Conservation (phyloP, 2,888 invertebrate species). For the Alviniconcha strummeri region DNA sequence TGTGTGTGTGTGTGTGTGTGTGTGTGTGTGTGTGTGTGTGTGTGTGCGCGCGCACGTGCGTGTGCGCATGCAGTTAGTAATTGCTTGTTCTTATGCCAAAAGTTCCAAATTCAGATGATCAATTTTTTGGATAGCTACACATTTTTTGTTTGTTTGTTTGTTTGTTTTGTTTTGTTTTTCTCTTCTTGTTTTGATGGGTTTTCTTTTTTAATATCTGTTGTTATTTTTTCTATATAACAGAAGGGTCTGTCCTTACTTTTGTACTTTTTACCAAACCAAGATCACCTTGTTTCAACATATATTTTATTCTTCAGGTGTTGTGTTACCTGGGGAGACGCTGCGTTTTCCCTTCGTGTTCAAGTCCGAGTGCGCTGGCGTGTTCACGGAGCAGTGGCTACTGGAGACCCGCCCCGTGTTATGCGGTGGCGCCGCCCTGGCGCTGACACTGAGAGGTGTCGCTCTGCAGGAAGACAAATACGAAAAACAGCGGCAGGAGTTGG, state of each 20-base stretch:
- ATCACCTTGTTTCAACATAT: background rate
- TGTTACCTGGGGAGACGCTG: slow-evolving; percentile 71
- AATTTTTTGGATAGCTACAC: too few species aligned
- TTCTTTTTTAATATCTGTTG: background rate
- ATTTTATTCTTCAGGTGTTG: slow-evolving; percentile 62
- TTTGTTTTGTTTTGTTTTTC: background rate
- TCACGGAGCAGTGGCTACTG: slow-evolving; percentile 72
- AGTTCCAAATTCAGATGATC: background rate
- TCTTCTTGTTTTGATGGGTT: background rate
- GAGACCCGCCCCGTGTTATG: slow-evolving; percentile 70
- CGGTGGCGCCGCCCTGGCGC: slow-evolving; percentile 70
- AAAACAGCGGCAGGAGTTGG: slow-evolving; percentile 64
- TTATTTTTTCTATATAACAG: too few species aligned
- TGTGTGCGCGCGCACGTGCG: background rate
- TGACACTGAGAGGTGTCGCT: slow-evolving; percentile 71
- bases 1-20: background rate
- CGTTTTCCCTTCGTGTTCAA: slow-evolving; percentile 73
- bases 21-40: too few species aligned
- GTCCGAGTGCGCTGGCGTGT: slow-evolving; percentile 72
- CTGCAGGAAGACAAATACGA: slow-evolving; percentile 69
- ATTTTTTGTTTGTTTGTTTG: background rate
- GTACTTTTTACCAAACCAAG: too few species aligned
- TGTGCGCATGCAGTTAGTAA: background rate
- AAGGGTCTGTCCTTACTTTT: too few species aligned
- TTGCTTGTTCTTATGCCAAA: background rate